phyloP scores from a whole-genome alignment of 2,797 vertebrate genomes.

The Macropus fuliginosus region DNA sequence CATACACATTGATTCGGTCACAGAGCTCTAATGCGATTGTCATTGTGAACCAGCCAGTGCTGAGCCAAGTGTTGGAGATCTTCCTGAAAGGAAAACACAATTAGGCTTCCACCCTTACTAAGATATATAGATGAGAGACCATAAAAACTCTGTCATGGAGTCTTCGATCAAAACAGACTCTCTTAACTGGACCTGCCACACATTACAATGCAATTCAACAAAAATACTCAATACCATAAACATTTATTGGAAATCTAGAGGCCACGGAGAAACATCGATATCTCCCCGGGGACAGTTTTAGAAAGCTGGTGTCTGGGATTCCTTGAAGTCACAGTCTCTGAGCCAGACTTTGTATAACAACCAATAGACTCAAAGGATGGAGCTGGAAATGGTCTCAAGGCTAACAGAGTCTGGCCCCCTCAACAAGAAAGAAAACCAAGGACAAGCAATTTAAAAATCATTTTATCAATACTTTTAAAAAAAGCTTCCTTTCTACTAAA shows the following conservation, averaged over 20 bases:
- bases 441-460: neutral
- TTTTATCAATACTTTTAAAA: neutral
- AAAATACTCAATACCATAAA: neutral
- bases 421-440: neutral
- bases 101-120: conserved; percentile 72
- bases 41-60: conserved; percentile 99
- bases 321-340: neutral
- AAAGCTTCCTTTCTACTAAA: neutral
- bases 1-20: conserved; percentile 96
- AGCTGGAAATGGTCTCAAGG: neutral
- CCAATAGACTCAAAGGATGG: neutral
- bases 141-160: neutral
- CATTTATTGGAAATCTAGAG: neutral
- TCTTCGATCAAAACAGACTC: neutral
- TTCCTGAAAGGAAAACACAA: conserved; percentile 89
- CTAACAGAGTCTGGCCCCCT: neutral
- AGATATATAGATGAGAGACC: neutral
- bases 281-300: neutral
- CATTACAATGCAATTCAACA: neutral
- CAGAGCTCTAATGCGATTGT: conserved; percentile 98
- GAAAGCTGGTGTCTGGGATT: neutral
- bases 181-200: neutral
- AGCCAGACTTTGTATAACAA: neutral
- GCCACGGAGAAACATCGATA: too few species aligned
- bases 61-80: conserved; percentile 98